Base-by-base conservation (phyloP, 1,140 invertebrate genomes). In the Eupristina koningsbergeri region DNA sequence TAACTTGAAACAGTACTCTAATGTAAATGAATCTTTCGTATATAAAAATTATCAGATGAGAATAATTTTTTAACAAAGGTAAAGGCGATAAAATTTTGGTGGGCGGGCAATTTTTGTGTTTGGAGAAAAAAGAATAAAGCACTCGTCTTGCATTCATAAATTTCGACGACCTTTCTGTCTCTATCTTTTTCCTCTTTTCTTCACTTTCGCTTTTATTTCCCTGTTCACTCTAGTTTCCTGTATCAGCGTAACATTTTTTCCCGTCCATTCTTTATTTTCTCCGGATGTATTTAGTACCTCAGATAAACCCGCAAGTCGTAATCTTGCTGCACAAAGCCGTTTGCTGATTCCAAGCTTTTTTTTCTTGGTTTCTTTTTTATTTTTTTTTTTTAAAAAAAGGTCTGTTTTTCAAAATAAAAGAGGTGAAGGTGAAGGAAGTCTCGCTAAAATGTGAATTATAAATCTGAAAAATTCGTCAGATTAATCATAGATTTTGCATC, bases 391-490 rank as follows among this genome's bases (percentile, higher is more conserved):
- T 19, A 64, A 80, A 39, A 64, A 81, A 47, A 47, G 71, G 22
- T 8, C 58, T 29, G 58, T 29, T 29, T 15, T n/a, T 45, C 15
- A 36, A 58, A 58, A 80, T 36, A n/a, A 53, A 53, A 47, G 39
- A 41, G 36, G 31, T 7, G 67, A 41, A 6, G 31, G n/a, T 3
- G 58, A 58, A 1, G 36, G 53, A 77, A 36, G 15, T 45, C 22
- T 11, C 58, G 22, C 7, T 7, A 19, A 34, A 19, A 34, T 22
- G 71, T 29, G 45, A 79, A 79, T 84, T 73, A 39, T 84, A 78
- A 80, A 80, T 80, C 77, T 80, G 77, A 80, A 84, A 80, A 84
- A 84, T 84, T 84, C 41, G 67, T 75, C 82, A 74, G 76, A 84
- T 84, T 84, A 84, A 84, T 73, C 58, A 61, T 82, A 7, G 53